Base-by-base conservation (phyloP, 2,888 invertebrate species). In the Mesorhabditis belari region DNA sequence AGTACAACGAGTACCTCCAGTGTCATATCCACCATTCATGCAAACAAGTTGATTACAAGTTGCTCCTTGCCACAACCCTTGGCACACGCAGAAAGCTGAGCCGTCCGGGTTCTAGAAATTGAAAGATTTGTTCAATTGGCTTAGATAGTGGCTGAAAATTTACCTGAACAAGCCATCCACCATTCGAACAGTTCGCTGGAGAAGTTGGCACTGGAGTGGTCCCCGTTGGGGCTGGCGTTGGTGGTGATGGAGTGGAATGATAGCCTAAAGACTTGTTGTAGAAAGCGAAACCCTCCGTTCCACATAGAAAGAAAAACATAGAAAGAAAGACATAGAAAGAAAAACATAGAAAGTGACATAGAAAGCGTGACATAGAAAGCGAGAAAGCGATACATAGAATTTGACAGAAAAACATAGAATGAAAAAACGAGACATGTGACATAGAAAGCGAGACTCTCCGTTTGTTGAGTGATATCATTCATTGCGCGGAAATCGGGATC, bases 261-360 rank as follows among this genome's bases (percentile, higher is more conserved):
- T 60, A 53, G 49, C 74, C 75, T 3, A 44, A 49, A 64, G 66
- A 74, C 49, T 69, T 70, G 35, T 59, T 58, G 21, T 60, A 44
- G 49, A 71, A 74, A 6, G 24, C 12, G 29, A 70, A 74, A 21
- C 60, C 54, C 29, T 63, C 74, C 74, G 23, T 58, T 51, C 59
- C 50, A 72, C 4, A 65, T 35, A 29, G 65, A 68, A 21, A 66
- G 61, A 49, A 72, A 72, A 59, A 66, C 71, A 49, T 72, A 72
- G 55, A 68, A 71, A 5, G 61, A n/a, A n/a, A 23, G 49, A 25
- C 67, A 65, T 29, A 63, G 64, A 2, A 62, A 49, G 23, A 66
- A 64, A 17, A 56, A 67, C 27, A 58, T 58, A n/a, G 49, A 9
- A n/a, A n/a, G n/a, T n/a, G n/a, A n/a, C n/a, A n/a, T n/a, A n/a